Evolutionary conservation across 2,797 vertebrate genomes (phyloP), one percentile per base, ranked within the genome.

Genomic region (Catharus ustulatus): DNA sequence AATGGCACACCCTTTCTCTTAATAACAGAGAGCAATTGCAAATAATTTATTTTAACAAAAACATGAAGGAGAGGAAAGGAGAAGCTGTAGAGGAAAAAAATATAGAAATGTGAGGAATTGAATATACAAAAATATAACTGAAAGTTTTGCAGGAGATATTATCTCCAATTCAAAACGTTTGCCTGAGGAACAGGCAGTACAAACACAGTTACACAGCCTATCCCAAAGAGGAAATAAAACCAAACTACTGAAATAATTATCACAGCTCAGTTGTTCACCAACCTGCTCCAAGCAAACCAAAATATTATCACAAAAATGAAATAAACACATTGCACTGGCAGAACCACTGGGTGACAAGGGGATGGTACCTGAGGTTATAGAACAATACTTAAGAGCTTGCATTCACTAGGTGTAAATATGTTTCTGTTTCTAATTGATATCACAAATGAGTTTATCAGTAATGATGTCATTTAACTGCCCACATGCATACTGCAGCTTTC

Each of bases 181-280:
- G 52, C 55, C 67, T 42, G 30, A 64, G 83, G 64, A 93, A 61
- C 54, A 89, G 51, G 84, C 55, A 84, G 43, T 40, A 58, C 58
- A 78, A 71, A 64, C 80, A 85, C 38, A 46, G 73, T 66, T 78
- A 46, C 23, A 75, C 2, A 61, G 24, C 42, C 30, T 79, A 29
- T 51, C 72, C 54, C 59, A 84, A 55, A 27, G 72, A 94, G 40
- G 63, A 96, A 94, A 93, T 76, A 90, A 93, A 96, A 4, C 20
- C 74, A 84, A 85, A 84, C 66, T 55, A 51, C 72, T 83, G 71
- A 89, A 89, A 81, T 62, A 76, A 85, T 89, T 75, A 87, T 61
- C 48, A 59, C 79, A 85, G 76, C 40, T 94, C 84, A 62, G 27
- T 51, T 87, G 64, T 85, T 90, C 83, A 77, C 64, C 52, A 91